Conservation (phyloP, 1,140 invertebrate species). For the Pseudomyrmex pallidus region DNA sequence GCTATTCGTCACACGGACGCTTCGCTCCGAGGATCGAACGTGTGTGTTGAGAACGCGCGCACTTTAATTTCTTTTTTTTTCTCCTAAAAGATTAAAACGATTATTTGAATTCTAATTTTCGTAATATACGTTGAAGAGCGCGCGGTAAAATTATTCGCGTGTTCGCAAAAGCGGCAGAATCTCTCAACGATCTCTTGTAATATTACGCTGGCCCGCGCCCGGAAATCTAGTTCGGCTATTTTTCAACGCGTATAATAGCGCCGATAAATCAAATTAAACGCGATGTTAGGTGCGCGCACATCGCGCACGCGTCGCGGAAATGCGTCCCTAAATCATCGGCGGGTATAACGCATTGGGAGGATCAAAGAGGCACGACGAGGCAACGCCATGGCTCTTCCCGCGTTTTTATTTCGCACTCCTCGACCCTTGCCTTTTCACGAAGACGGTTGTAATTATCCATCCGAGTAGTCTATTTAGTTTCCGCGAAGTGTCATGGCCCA, state of each 20-base stretch:
- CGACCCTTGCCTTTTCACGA: slow-evolving; percentile 66
- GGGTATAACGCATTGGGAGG: slow-evolving; percentile 82
- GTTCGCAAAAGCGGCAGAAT: slow-evolving; percentile 12
- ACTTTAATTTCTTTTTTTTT: neutral
- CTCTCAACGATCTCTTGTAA: slow-evolving; percentile 55
- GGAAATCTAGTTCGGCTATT: slow-evolving; percentile 79
- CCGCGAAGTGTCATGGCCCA: slow-evolving; percentile 77
- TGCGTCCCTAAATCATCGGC: slow-evolving; percentile 81
- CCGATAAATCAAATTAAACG: slow-evolving; percentile 81
- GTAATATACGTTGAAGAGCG: neutral
- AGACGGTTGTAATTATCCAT: slow-evolving; percentile 82
- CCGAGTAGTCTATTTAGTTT: slow-evolving; percentile 82
- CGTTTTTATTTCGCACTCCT: slow-evolving; percentile 68
- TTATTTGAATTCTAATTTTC: neutral
- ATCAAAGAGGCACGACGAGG: slow-evolving; percentile 79
- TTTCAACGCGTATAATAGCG: slow-evolving; percentile 78
- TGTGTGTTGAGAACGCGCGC: slow-evolving; percentile 5
- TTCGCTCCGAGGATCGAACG: neutral
- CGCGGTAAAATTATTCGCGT: neutral
- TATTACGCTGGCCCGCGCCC: slow-evolving; percentile 58
- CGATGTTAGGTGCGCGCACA: slow-evolving; percentile 74
- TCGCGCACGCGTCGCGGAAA: slow-evolving; percentile 60
- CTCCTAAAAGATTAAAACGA: neutral
- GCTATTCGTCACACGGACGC: neutral
- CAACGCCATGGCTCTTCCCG: slow-evolving; percentile 71